phyloP scores from a whole-genome alignment of 2,113 vertebrate species.

The Fulmarus glacialis region DNA sequence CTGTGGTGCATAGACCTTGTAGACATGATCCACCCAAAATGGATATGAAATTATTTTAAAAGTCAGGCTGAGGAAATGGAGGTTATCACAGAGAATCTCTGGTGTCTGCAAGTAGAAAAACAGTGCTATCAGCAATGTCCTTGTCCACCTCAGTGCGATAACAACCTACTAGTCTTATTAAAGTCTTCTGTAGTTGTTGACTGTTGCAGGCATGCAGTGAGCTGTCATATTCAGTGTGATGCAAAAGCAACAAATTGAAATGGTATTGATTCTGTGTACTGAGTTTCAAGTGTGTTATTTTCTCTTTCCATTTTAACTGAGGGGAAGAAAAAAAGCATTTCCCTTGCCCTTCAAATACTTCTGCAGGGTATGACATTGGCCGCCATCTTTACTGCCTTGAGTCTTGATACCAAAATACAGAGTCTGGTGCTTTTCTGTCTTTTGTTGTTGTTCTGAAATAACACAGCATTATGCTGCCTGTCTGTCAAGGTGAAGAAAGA shows the following conservation, averaged over 20 bases:
- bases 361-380: not conserved
- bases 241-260: not conserved
- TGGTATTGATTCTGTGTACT: not conserved
- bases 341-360: not conserved
- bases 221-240: not conserved
- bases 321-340: not conserved
- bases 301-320: not conserved
- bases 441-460: not conserved
- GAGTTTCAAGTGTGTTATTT: not conserved
- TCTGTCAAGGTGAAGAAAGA: not conserved
- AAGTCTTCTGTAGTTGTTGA: not conserved
- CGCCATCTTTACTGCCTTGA: not conserved
- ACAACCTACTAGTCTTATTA: not conserved
- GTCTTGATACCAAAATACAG: not conserved
- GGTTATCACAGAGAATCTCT: not conserved
- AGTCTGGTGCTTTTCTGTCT: not conserved
- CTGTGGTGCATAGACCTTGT: not conserved
- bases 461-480: not conserved
- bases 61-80: not conserved
- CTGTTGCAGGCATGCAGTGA: not conserved
- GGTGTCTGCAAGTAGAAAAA: not conserved
- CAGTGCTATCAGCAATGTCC: not conserved
- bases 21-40: not conserved
- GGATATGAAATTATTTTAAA: not conserved
- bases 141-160: not conserved